Evolutionary conservation across 2,888 invertebrate species (phyloP).

Genomic region (Rhagophthalmus giganteus): DNA sequence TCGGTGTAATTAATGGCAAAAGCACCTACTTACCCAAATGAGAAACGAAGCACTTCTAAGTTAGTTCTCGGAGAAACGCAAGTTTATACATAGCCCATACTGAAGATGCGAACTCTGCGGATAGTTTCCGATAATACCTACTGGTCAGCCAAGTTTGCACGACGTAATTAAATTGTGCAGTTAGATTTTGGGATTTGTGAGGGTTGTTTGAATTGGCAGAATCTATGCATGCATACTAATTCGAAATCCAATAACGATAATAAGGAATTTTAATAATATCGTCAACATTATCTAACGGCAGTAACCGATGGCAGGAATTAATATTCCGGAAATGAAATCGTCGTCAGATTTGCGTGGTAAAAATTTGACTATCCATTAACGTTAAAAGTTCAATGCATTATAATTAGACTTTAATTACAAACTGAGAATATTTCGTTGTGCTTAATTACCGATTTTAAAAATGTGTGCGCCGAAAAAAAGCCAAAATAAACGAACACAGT

Average conservation of each 20-base stretch:
- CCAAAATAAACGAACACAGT: no score
- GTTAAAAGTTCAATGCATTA: no score
- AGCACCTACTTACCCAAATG: slow-evolving; percentile 36
- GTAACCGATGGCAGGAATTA: no score
- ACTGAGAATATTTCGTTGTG: no score
- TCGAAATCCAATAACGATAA: slow-evolving; percentile 41
- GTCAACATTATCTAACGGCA: no score
- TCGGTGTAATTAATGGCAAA: slow-evolving; percentile 37
- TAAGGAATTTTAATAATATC: slow-evolving; percentile 28
- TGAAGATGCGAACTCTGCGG: slow-evolving; percentile 53
- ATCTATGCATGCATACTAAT: slow-evolving; percentile 53
- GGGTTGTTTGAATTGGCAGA: slow-evolving; percentile 48
- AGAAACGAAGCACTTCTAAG: slow-evolving; percentile 31
- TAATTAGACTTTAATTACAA: no score
- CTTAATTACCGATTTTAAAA: no score
- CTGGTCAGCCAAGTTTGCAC: slow-evolving; percentile 51
- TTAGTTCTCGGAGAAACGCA: slow-evolving; percentile 43
- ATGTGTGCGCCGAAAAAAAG: no score
- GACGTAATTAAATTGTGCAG: slow-evolving; percentile 55
- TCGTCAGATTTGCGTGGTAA: no score
- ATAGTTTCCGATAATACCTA: slow-evolving; percentile 56
- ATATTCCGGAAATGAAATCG: no score
- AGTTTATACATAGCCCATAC: slow-evolving; percentile 47
- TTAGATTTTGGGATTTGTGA: slow-evolving; percentile 46
- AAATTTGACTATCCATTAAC: no score